phyloP scores from a whole-genome alignment of 2,113 vertebrate species.

The Calyptommatus sinebrachiatus region DNA sequence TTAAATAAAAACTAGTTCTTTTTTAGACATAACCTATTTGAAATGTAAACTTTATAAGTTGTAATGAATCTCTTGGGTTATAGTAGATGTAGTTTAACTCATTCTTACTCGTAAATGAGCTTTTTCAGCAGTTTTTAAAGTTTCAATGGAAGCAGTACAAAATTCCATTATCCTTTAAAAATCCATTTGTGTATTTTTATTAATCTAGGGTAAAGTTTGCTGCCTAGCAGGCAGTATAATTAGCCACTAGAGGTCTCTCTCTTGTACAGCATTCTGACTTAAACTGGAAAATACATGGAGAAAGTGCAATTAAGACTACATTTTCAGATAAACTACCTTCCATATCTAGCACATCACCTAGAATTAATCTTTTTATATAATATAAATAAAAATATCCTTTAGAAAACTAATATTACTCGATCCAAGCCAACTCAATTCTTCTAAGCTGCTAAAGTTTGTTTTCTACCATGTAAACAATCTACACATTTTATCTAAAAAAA shows the following conservation, averaged over 20 bases:
- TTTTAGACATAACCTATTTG: neutral
- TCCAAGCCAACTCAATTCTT: too few species aligned
- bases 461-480: too few species aligned
- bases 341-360: too few species aligned
- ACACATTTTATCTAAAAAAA: too few species aligned
- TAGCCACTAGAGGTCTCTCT: constrained; percentile 9
- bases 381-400: too few species aligned
- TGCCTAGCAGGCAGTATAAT: constrained; percentile 6
- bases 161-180: neutral
- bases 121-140: neutral
- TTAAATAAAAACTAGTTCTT: neutral
- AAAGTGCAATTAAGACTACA: too few species aligned
- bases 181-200: neutral
- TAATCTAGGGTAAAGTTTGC: neutral
- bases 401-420: too few species aligned
- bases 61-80: too few species aligned
- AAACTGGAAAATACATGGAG: neutral
- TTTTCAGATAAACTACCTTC: too few species aligned
- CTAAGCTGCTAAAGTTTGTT: too few species aligned
- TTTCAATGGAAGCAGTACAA: neutral
- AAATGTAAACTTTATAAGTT: neutral
- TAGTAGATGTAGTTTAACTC: neutral
- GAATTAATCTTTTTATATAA: too few species aligned
- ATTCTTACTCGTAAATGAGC: neutral
- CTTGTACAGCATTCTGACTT: rapidly evolving